A percentile compares a stretch with the other conserved stretches of the same genome.
phyloP scores from a whole-genome alignment of 2,797 vertebrate genomes.

The Capromys pilorides region DNA sequence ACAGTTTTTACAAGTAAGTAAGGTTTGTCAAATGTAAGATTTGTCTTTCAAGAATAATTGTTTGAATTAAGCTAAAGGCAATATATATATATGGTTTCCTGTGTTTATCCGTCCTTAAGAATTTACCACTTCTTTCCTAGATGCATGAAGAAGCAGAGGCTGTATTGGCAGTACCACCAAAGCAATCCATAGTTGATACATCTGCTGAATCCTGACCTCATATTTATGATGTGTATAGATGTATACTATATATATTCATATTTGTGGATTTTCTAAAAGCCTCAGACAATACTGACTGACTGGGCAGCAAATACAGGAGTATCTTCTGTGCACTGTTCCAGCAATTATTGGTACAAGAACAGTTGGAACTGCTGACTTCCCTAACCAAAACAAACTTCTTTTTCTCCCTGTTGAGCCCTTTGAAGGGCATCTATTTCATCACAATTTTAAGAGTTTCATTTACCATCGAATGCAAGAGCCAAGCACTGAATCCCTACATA shows the following conservation, averaged over 20 bases:
- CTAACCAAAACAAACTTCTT: conserved; percentile 78
- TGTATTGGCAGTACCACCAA: conserved; percentile 91
- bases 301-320: conserved; percentile 80
- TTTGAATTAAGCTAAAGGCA: conserved; percentile 50
- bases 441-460: conserved; percentile 85
- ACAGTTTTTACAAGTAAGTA: conserved; percentile 95
- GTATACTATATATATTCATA: conserved; percentile 40
- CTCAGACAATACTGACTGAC: conserved; percentile 75
- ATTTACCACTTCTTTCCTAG: conserved; percentile 82
- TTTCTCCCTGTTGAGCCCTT: conserved; percentile 69
- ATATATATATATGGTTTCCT: neutral
- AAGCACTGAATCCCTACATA: conserved; percentile 86
- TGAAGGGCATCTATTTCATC: conserved; percentile 75
- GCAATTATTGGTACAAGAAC: conserved; percentile 83
- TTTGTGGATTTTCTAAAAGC: conserved; percentile 75
- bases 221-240: conserved; percentile 59
- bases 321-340: conserved; percentile 74
- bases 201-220: conserved; percentile 92
- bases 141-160: conserved; percentile 99
- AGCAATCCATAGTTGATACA: conserved; percentile 87
- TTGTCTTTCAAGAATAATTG: conserved; percentile 25
- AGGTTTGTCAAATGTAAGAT: neutral
- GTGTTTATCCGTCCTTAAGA: conserved; percentile 17
- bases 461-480: conserved; percentile 86
- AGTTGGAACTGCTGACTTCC: conserved; percentile 80